These are phyloP conservation scores for Erythrocercus mccallii DNA, from an alignment of 2,113 vertebrate genomes.

Conservation along the genomic window DNA sequence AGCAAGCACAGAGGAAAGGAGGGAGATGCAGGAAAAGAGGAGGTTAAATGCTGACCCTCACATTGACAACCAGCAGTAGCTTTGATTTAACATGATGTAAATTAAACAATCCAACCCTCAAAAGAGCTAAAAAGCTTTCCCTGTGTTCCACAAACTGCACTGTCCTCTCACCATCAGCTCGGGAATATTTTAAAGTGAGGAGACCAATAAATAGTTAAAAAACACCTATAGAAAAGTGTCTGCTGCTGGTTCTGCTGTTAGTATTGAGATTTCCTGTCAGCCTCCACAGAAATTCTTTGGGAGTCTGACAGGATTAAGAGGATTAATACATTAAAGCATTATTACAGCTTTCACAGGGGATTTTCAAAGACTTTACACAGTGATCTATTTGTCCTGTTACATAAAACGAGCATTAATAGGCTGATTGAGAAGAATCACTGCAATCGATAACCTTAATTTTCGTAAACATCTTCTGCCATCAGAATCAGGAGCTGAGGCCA, in stretches of 20 bases:
- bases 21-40: neutral
- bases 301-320: slow-evolving; percentile 76
- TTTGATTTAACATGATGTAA: neutral
- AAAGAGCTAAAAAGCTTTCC: neutral
- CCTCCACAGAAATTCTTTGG: slow-evolving; percentile 67
- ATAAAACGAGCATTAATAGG: slow-evolving; percentile 70
- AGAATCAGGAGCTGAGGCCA: neutral
- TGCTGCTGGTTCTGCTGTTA: neutral
- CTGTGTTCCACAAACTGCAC: neutral
- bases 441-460: slow-evolving; percentile 72
- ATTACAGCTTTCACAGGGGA: slow-evolving; percentile 73
- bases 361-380: slow-evolving; percentile 76
- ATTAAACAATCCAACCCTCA: neutral
- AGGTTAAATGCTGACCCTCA: neutral
- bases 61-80: neutral
- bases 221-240: neutral
- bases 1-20: neutral
- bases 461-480: slow-evolving; percentile 51
- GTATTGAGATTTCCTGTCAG: slow-evolving; percentile 58
- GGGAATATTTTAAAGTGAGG: neutral
- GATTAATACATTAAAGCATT: slow-evolving; percentile 79
- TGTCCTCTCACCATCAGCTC: neutral
- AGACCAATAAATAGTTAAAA: slow-evolving; percentile 23
- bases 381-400: slow-evolving; percentile 78
- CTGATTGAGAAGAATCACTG: slow-evolving; percentile 50